phyloP scores from a whole-genome alignment of 2,797 vertebrate species.

The Tapera naevia region DNA sequence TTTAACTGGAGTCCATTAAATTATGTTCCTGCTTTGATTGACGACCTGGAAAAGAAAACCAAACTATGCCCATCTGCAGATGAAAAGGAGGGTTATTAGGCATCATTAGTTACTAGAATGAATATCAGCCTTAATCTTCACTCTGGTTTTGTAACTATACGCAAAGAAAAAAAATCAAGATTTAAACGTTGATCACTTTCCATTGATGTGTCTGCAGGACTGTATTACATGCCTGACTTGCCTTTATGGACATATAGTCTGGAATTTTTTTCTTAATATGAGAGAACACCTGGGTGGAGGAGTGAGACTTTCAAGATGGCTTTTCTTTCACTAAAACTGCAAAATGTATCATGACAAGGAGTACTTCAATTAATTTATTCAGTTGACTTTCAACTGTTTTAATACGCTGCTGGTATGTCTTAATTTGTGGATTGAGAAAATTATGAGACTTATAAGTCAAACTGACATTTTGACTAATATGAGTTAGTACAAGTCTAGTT shows the following conservation, averaged over 20 bases:
- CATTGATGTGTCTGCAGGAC: not conserved
- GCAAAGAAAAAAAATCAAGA: not conserved
- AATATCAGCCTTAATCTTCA: not conserved
- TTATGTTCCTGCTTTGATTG: not conserved
- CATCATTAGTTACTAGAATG: not conserved
- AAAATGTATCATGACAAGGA: slow-evolving; percentile 30
- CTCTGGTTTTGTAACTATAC: not conserved
- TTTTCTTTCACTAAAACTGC: not conserved
- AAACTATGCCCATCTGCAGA: not conserved
- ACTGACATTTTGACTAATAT: slow-evolving; percentile 69
- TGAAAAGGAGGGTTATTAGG: not conserved
- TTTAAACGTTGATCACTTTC: not conserved
- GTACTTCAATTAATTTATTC: slow-evolving; percentile 56
- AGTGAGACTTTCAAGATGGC: not conserved
- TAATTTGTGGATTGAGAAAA: slow-evolving; percentile 63
- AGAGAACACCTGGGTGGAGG: not conserved
- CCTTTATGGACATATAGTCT: not conserved
- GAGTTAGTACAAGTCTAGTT: slow-evolving; percentile 49
- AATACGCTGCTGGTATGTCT: slow-evolving; percentile 46
- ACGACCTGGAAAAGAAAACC: not conserved
- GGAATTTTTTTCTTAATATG: not conserved
- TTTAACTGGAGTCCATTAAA: not conserved
- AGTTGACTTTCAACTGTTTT: slow-evolving; percentile 63
- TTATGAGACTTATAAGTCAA: slow-evolving; percentile 58
- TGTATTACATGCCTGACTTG: not conserved